Evolutionary conservation across 2,113 vertebrate genomes (phyloP), one percentile per base, ranked within the genome.

Genomic region (Brachypodius melanocephalos): DNA sequence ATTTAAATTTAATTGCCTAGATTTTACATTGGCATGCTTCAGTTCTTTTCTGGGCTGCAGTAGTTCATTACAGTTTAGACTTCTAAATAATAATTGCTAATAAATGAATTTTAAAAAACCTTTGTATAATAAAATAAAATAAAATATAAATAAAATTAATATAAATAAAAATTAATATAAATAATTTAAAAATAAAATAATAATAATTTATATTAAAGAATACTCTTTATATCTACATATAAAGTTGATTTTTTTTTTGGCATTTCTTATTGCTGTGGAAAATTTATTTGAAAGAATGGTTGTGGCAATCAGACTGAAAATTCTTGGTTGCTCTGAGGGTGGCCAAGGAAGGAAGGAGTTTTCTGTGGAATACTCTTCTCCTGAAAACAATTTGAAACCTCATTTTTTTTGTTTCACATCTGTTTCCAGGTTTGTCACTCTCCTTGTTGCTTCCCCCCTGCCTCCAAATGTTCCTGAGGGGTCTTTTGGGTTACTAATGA

Each of bases 381-480:
- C 17, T 84, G 3, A 3, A 40, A 85, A 13, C 29, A 46, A 28
- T 38, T 26, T 36, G 24, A 79, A 76, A 76, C 8, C 12, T 58
- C 38, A 84, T 1, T 19, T 16, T 29, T 73, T 84, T 45, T 75
- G 4, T 57, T 89, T 78, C 16, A n/a, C 24, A 34, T 6, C 5
- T 20, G 2, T 65, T 80, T 29, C 18, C 1, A 3, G 11, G 8
- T 36, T 69, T 58, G 16, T 71, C 4, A 7, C 29, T 65, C 32
- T 5, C 1, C 7, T 57, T 68, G 8, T 51, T 25, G 2, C 1
- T 34, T 24, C 8, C 34, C 4, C 3, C 2, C 5, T 38, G 38
- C 2, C 4, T 31, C 8, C 5, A 38, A 48, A 67, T 26, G 5
- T 55, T 43, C 2, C 17, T 49, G 6, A 1, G 4, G 1, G 0